Percentiles rank a stretch among this genome's conserved stretches.
Conservation (phyloP, 2,888 invertebrate genomes). For the Drosophila macrospina region DNA sequence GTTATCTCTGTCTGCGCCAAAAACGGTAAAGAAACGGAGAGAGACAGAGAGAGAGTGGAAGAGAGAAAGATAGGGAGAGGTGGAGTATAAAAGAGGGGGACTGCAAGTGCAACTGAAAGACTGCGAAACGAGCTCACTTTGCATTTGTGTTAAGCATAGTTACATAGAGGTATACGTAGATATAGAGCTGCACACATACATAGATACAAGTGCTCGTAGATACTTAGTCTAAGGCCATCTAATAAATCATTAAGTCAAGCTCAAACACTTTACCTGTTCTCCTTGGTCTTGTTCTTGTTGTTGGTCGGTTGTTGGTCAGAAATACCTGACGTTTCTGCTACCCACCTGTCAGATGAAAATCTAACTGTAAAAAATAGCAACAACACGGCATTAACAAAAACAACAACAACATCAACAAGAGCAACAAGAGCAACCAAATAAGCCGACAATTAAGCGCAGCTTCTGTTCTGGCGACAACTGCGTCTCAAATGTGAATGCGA, state of each 20-base stretch:
- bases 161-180: constrained; percentile 13
- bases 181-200: constrained; percentile 1
- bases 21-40: constrained; percentile 84
- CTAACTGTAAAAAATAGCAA: constrained; percentile 72
- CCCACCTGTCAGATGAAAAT: constrained; percentile 62
- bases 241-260: constrained; percentile 66
- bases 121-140: constrained; percentile 39
- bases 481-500: constrained; percentile 46
- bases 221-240: constrained; percentile 37
- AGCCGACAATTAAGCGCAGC: constrained; percentile 47
- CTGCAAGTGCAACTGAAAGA: constrained; percentile 42
- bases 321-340: constrained; percentile 52
- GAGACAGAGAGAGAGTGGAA: not conserved
- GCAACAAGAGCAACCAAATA: constrained; percentile 28
- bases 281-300: constrained; percentile 41
- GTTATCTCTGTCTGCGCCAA: constrained; percentile 90
- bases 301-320: constrained; percentile 24
- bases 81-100: not conserved
- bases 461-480: constrained; percentile 30
- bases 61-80: not conserved
- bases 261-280: constrained; percentile 38
- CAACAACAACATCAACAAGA: constrained; percentile 26
- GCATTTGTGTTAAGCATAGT: constrained; percentile 20
- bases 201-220: not conserved
- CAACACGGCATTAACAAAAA: constrained; percentile 33